Percentiles rank a stretch among this genome's conserved stretches.
phyloP scores from a whole-genome alignment of 2,113 vertebrate species.

The Eptatretus burgeri region DNA sequence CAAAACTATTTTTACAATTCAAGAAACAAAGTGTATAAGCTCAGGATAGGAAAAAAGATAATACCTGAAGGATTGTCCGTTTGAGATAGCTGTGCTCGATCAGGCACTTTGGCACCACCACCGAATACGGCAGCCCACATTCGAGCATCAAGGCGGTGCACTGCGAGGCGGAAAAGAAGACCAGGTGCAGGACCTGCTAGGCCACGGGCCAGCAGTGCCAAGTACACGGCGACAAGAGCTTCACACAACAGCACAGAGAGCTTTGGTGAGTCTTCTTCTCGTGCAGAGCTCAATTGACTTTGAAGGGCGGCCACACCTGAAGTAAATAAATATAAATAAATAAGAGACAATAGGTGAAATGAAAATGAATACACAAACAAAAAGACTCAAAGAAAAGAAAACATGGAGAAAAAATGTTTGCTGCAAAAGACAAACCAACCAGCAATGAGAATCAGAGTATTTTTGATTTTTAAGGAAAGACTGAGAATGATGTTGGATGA shows the following conservation, averaged over 20 bases:
- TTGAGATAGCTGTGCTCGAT: not conserved
- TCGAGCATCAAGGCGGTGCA: conserved; percentile 61
- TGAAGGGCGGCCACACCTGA: conserved; percentile 2
- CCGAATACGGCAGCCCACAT: conserved; percentile 96
- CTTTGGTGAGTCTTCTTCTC: conserved; percentile 61
- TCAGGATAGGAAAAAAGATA: too few relatives aligned
- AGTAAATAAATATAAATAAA: too few relatives aligned
- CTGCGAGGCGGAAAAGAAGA: conserved; percentile 65
- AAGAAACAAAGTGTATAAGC: too few relatives aligned
- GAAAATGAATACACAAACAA: too few relatives aligned
- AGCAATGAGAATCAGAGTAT: too few relatives aligned
- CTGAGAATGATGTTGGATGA: too few relatives aligned
- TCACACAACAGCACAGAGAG: conserved; percentile 63
- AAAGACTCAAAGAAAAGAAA: not conserved
- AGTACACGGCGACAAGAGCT: conserved; percentile 67
- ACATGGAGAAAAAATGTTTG: not conserved
- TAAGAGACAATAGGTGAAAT: too few relatives aligned
- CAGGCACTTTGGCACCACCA: conserved; percentile 37
- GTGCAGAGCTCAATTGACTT: conserved; percentile 16
- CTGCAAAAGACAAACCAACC: too few relatives aligned
- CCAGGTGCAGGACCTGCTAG: conserved; percentile 62
- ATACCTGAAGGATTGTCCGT: too few relatives aligned
- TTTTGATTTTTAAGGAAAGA: too few relatives aligned
- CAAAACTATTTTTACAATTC: too few relatives aligned
- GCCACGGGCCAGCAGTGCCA: conserved; percentile 65